Percentiles rank a stretch among this genome's conserved stretches.
These are phyloP conservation scores for Hypocryptadius cinnamomeus DNA, from an alignment of 2,113 vertebrate species.

Conservation along the genomic window DNA sequence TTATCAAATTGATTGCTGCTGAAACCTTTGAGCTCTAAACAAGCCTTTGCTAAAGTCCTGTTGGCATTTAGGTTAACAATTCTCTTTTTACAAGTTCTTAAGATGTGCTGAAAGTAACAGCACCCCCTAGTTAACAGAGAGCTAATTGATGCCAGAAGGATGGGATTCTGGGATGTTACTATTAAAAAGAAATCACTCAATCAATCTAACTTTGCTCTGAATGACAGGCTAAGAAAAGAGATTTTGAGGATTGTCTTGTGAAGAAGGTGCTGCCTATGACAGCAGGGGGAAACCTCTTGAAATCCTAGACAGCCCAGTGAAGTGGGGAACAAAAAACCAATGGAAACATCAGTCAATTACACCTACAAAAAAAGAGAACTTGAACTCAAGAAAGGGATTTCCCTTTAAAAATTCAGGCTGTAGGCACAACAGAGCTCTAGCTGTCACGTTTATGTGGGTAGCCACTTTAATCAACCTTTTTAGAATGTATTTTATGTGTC, in stretches of 20 bases:
- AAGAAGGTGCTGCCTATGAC: not conserved
- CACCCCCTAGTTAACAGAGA: not conserved
- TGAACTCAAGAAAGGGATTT: not conserved
- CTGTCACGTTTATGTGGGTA: not conserved
- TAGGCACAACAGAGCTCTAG: not conserved
- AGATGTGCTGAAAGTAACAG: not conserved
- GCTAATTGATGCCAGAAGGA: not conserved
- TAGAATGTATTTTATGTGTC: not conserved
- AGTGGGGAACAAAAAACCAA: not conserved
- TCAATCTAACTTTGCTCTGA: not conserved
- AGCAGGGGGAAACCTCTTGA: not conserved
- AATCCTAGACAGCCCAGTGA: not conserved
- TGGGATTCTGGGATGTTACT: not conserved
- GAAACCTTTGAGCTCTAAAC: slow-evolving; percentile 34
- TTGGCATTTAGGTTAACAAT: slow-evolving; percentile 42
- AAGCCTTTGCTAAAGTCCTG: slow-evolving; percentile 1
- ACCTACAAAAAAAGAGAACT: not conserved
- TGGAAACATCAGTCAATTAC: not conserved
- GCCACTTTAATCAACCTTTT: slow-evolving; percentile 17
- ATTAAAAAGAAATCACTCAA: not conserved
- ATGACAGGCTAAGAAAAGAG: not conserved
- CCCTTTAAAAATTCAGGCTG: not conserved
- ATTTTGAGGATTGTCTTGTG: not conserved
- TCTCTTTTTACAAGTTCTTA: slow-evolving; percentile 22
- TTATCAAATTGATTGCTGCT: slow-evolving; percentile 21